Percentiles rank a stretch among this genome's conserved stretches.
phyloP scores from a whole-genome alignment of 2,113 vertebrate genomes.

The Hippocampus comes region DNA sequence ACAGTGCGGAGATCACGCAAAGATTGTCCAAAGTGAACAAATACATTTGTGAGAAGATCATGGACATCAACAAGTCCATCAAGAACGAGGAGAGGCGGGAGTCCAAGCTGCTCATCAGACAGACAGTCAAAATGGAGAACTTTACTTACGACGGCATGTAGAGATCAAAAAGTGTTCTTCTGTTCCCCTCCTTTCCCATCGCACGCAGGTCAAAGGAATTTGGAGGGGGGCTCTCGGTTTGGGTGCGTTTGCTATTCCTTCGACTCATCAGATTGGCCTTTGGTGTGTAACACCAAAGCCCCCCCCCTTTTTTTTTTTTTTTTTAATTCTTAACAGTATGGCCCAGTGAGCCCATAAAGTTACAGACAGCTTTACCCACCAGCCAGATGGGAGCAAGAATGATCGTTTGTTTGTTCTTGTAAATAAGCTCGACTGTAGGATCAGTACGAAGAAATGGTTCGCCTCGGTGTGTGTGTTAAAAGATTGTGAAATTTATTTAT shows the following conservation, averaged over 20 bases:
- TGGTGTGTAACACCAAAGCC: slow-evolving; percentile 39
- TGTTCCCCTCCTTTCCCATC: slow-evolving; percentile 38
- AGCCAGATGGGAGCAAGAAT: slow-evolving; percentile 20
- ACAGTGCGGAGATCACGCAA: slow-evolving; percentile 98
- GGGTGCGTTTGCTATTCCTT: slow-evolving; percentile 27
- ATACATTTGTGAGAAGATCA: slow-evolving; percentile 99
- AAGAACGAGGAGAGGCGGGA: slow-evolving; percentile 98
- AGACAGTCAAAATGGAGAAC: slow-evolving; percentile 81
- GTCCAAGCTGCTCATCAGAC: slow-evolving; percentile 86
- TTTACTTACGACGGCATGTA: slow-evolving; percentile 79
- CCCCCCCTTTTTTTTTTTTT: slow-evolving; percentile 9
- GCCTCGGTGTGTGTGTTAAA: slow-evolving; percentile 38
- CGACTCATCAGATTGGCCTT: slow-evolving; percentile 34
- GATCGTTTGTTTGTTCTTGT: slow-evolving; percentile 47
- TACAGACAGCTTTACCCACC: slow-evolving; percentile 71
- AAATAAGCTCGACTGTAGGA: slow-evolving; percentile 50
- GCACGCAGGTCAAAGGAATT: slow-evolving; percentile 48
- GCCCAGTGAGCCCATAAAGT: slow-evolving; percentile 36
- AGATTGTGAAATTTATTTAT: slow-evolving; percentile 63
- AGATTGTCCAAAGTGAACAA: slow-evolving; percentile 99
- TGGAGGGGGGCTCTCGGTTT: slow-evolving; percentile 43
- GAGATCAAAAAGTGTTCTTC: slow-evolving; percentile 59
- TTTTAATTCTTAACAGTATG: slow-evolving; percentile 6
- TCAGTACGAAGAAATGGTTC: slow-evolving; percentile 34
- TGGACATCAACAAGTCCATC: slow-evolving; percentile 99